Evolutionary conservation across 2,797 vertebrate species (phyloP).

Genomic region (Xenentodon cancila): DNA sequence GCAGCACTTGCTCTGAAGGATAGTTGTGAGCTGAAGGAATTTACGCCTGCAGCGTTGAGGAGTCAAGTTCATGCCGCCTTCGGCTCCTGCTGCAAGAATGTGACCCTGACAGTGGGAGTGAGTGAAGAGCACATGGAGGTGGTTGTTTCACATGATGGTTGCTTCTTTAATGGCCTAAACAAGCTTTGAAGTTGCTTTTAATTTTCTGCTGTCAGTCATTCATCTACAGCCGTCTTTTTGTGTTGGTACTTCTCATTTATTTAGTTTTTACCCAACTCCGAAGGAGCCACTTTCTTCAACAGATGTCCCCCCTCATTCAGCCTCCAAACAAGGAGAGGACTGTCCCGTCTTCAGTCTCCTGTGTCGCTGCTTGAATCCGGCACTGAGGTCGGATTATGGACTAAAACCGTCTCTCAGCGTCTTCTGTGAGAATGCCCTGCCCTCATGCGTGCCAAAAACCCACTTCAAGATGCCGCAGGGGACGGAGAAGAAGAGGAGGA

Average conservation of each 20-base stretch:
- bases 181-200: slow-evolving; percentile 17
- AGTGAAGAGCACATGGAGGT: background rate
- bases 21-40: slow-evolving; percentile 44
- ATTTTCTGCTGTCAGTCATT: slow-evolving; percentile 32
- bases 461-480: slow-evolving; percentile 36
- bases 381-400: slow-evolving; percentile 23
- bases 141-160: background rate
- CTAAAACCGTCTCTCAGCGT: slow-evolving; percentile 29
- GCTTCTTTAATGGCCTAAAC: slow-evolving; percentile 13
- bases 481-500: background rate
- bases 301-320: slow-evolving; percentile 18
- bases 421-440: slow-evolving; percentile 8
- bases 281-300: slow-evolving; percentile 8
- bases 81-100: slow-evolving; percentile 30
- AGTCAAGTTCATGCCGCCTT: slow-evolving; percentile 31
- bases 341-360: slow-evolving; percentile 30
- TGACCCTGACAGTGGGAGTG: slow-evolving; percentile 35
- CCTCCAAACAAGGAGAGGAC: slow-evolving; percentile 37
- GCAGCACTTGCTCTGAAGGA: slow-evolving; percentile 11
- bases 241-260: background rate
- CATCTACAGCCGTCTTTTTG: too few relatives aligned
- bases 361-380: slow-evolving; percentile 23
- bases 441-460: slow-evolving; percentile 41
- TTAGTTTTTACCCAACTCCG: slow-evolving; percentile 4
- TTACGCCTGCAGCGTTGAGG: slow-evolving; percentile 15